Evolutionary conservation across 2,888 invertebrate species (phyloP).

Genomic region (Platycheirus rosarum): DNA sequence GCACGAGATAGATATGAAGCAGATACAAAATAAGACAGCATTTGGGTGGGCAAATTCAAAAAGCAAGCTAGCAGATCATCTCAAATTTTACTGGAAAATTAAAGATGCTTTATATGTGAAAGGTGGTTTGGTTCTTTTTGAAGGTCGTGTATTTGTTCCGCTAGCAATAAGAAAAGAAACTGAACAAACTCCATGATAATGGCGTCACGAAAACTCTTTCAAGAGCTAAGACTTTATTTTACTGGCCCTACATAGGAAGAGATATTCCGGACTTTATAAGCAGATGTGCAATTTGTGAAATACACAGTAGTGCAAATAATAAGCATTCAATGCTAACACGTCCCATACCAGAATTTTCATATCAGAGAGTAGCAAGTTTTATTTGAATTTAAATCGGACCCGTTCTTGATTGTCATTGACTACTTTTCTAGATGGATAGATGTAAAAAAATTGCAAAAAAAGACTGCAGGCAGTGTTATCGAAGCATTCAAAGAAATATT

Average conservation of each 20-base stretch:
- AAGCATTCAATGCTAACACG: neutral
- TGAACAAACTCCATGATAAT: slow-evolving; percentile 11
- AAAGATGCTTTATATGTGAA: slow-evolving; percentile 23
- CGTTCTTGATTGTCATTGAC: slow-evolving; percentile 2
- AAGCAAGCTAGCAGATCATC: slow-evolving; percentile 23
- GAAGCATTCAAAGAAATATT: slow-evolving; percentile 10
- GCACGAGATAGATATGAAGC: neutral
- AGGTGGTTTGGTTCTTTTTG: slow-evolving; percentile 24
- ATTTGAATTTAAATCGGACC: neutral
- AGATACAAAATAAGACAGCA: slow-evolving; percentile 10
- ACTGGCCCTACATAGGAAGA: slow-evolving; percentile 9
- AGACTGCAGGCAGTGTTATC: neutral
- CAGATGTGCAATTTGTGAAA: neutral
- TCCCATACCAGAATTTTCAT: slow-evolving; percentile 3
- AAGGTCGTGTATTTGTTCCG: slow-evolving; percentile 30
- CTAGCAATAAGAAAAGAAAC: slow-evolving; percentile 8
- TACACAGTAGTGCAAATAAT: neutral
- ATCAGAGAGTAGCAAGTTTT: neutral
- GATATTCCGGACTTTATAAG: slow-evolving; percentile 12
- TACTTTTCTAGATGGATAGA: slow-evolving; percentile 34
- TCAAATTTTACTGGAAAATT: slow-evolving; percentile 43
- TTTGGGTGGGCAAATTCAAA: slow-evolving; percentile 30
- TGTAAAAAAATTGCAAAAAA: slow-evolving; percentile 6
- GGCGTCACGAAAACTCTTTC: slow-evolving; percentile 29
- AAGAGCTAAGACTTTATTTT: slow-evolving; percentile 20